These are phyloP conservation scores for Corythaixoides concolor DNA, from an alignment of 2,113 vertebrate genomes.

Conservation along the genomic window DNA sequence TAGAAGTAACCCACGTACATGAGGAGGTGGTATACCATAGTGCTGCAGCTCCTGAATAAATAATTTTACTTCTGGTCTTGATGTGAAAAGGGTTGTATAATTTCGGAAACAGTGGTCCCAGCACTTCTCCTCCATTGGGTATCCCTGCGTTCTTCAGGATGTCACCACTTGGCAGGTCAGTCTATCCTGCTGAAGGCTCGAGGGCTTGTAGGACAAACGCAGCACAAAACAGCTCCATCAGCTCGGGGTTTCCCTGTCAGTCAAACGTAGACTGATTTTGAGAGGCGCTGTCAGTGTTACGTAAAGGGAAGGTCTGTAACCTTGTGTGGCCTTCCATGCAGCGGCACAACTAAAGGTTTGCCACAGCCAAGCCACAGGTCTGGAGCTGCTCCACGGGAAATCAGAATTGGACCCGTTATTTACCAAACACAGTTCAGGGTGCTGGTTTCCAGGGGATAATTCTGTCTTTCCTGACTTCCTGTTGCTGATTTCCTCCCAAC, in stretches of 20 bases:
- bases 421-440: background rate
- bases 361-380: background rate
- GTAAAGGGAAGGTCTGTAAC: background rate
- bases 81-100: background rate
- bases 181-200: background rate
- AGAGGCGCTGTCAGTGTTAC: background rate
- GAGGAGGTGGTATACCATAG: background rate
- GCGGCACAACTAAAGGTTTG: background rate
- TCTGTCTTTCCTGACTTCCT: background rate
- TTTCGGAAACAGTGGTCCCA: background rate
- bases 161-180: background rate
- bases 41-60: background rate
- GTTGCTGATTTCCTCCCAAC: background rate
- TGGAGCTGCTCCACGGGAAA: background rate
- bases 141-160: background rate
- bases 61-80: background rate
- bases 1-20: background rate
- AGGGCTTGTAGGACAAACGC: background rate
- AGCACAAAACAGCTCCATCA: background rate
- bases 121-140: background rate
- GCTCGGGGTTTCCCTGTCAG: background rate
- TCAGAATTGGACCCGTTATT: background rate
- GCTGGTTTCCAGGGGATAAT: background rate
- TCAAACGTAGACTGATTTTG: background rate
- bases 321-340: background rate